Conservation (phyloP, 2,113 vertebrate species). For the Enhydra lutris region DNA sequence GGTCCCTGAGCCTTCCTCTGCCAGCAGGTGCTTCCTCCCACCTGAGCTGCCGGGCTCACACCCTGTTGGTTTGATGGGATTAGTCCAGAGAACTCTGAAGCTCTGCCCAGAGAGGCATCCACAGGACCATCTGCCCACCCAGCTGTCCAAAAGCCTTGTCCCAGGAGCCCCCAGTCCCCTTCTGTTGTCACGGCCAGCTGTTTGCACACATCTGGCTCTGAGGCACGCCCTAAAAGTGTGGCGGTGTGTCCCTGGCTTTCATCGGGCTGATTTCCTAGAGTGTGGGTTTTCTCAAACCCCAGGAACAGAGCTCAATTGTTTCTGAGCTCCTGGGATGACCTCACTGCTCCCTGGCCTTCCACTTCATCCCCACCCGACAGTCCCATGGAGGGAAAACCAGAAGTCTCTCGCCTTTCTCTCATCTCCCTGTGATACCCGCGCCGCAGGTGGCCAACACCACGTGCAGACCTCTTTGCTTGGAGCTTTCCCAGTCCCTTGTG, state of each 20-base stretch:
- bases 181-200: slow-evolving; percentile 26
- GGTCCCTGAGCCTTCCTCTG: not conserved
- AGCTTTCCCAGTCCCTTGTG: not conserved
- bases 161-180: not conserved
- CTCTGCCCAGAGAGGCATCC: not conserved
- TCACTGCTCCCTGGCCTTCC: not conserved
- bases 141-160: not conserved
- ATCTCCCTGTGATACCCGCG: not conserved
- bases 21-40: not conserved
- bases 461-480: not conserved
- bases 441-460: accelerated
- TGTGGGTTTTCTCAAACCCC: slow-evolving; percentile 8
- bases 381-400: not conserved
- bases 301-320: slow-evolving; percentile 39
- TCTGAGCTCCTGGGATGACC: slow-evolving; percentile 38
- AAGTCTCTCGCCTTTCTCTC: not conserved
- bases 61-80: not conserved
- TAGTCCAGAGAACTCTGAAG: not conserved
- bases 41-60: not conserved
- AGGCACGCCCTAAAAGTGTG: not conserved
- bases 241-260: slow-evolving; percentile 1
- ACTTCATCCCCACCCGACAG: accelerated
- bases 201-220: slow-evolving; percentile 32
- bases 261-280: not conserved
- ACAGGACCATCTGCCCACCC: not conserved